These are phyloP conservation scores for Metallyticus violacea DNA, from an alignment of 2,888 invertebrate genomes.

Conservation along the genomic window DNA sequence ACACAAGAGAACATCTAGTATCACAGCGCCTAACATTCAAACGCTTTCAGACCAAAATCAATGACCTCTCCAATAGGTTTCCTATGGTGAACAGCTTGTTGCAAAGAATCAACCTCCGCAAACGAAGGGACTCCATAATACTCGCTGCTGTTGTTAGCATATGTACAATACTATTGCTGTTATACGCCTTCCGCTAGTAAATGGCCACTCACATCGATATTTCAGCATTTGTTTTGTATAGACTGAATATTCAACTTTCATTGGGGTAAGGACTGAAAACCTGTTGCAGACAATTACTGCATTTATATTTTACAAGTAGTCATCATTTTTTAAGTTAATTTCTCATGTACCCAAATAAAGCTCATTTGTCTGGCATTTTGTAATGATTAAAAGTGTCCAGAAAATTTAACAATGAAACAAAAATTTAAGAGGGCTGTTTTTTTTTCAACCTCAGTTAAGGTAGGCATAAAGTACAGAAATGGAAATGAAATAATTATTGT, in stretches of 20 bases:
- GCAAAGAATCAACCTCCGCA: conserved; percentile 90
- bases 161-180: conserved; percentile 82
- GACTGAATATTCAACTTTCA: not conserved
- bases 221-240: not conserved
- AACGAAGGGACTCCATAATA: conserved; percentile 90
- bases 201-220: not conserved
- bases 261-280: not conserved
- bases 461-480: too few relatives aligned
- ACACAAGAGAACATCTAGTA: conserved; percentile 90
- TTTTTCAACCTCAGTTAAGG: too few relatives aligned
- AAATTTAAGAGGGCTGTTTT: too few relatives aligned
- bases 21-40: conserved; percentile 87
- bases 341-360: not conserved
- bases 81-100: conserved; percentile 83
- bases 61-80: conserved; percentile 88
- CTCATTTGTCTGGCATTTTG: too few relatives aligned
- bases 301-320: not conserved
- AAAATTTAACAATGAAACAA: too few relatives aligned
- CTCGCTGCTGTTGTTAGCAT: conserved; percentile 82
- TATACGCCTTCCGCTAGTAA: conserved; percentile 66
- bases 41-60: conserved; percentile 86
- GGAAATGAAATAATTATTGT: too few relatives aligned
- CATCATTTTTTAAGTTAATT: not conserved
- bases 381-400: too few relatives aligned
- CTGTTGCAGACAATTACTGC: not conserved